Evolutionary conservation across 2,888 invertebrate species (phyloP), one percentile per base, ranked within the genome.

Genomic region (Amiota mariae): DNA sequence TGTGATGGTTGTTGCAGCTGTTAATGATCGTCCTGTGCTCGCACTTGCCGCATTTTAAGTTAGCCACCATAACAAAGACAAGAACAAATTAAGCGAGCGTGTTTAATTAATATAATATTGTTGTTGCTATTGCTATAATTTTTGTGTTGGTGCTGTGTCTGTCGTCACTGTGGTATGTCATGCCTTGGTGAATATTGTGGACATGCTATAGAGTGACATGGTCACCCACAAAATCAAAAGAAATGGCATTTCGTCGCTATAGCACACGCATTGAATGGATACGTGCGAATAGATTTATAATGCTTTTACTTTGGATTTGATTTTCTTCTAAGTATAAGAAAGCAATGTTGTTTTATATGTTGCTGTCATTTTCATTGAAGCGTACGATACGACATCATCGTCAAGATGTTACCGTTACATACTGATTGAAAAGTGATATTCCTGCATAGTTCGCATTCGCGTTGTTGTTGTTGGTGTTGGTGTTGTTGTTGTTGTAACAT

Each of bases 371-470:
- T 13, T 54, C 54, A 54, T 51, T 18, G 18, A 10, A 15, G 59
- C 59, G 20, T 36, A 36, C 36, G 36, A 36, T 36, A 15, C 20
- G 59, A 15, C 59, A 15, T 57, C 59, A 15, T 57, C 15, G 57
- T 66, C 66, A 66, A 66, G 66, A 66, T 66, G 48, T 66, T 66
- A 66, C 66, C 66, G 66, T 66, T 66, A 66, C 48, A 20, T 64
- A 48, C 66, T 66, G 66, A 66, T 66, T 66, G 66, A 66, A 66
- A 66, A 66, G 66, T 66, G 66, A 66, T 66, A 66, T 48, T 66
- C 66, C 18, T 15, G 66, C 66, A 66, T 66, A 66, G 66, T 66
- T 66, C 48, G 18, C 59, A 48, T 66, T 46, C 20, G 57, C 36
- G 54, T 54, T 15, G n/a, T n/a, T n/a, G n/a, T n/a, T n/a, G n/a